Base-by-base conservation (phyloP, 2,113 vertebrate species). In the Myxocyprinus asiaticus region DNA sequence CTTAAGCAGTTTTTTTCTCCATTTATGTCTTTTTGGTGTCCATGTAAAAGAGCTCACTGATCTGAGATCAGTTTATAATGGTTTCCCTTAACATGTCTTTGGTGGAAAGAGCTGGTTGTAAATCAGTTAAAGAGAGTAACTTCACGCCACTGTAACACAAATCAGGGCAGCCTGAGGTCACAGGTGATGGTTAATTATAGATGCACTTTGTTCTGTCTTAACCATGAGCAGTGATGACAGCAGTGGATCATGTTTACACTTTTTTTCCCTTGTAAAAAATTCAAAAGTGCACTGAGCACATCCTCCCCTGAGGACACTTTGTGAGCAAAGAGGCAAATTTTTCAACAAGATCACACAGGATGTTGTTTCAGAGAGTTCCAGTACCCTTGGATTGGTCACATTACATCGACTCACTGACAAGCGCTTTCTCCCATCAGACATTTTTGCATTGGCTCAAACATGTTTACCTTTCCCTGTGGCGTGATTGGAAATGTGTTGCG, bases 221-320 rank as follows among this genome's bases (percentile, higher is more conserved):
- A 91, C 90, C 86, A 89, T 80, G 88, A 90, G 90, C 90, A 88
- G 72, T 77, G 82, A 86, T 85, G 88, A 91, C 87, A 90, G 88
- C 80, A 14, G 79, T 88, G 90, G 91, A 93, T 93, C 90, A 85
- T 90, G 90, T 92, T 92, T 88, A 90, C 89, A 89, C 86, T 89
- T 83, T 83, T n/a, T 91, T 78, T 84, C 58, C 76, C 78, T 65
- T 53, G 50, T 91, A 69, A 90, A 93, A 89, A 81, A 90, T 92
- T 90, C 22, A 93, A 83, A 80, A 77, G 74, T 72, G 56, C 61
- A 62, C 69, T 59, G 59, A 73, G 68, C 17, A 3, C 73, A 55
- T 7, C 22, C 22, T 33, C 1, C 53, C 47, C 56, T 22, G 73
- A 64, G 59, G 12, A 76, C 58, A 53, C 17, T 42, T 17, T 8